Evolutionary conservation across 2,113 vertebrate genomes (phyloP), one percentile per base, ranked within the genome.

Genomic region (Podarcis raffonei): DNA sequence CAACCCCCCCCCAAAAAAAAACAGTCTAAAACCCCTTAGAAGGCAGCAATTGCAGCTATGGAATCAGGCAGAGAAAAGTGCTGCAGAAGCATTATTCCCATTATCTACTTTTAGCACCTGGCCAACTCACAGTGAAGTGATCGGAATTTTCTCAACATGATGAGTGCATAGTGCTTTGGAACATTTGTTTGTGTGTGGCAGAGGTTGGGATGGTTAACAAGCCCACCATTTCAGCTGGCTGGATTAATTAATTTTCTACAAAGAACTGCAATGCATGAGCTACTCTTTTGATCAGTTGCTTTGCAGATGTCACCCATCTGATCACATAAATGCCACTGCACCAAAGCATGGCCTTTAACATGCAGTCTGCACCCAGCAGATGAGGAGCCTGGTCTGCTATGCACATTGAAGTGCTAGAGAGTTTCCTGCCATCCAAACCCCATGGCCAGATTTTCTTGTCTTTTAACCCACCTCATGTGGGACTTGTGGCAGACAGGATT

Each of bases 61-160:
- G 57, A 59, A 59, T 80, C 74, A 8, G 72, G 72, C n/a, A 18
- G 72, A 42, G 23, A n/a, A 20, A 59, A 65, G 30, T 25, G 32
- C 2, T 68, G 62, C 2, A 68, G 12, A 83, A 68, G 37, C 62
- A 68, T 81, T 81, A 22, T 37, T 62, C 57, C n/a, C 62, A 27
- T 83, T 66, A 83, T 83, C 81, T 83, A 48, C 37, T n/a, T 83
- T 83, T 39, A 83, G 35, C 81, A 83, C 65, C 25, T 83, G 81
- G 65, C 37, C 22, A 69, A 48, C 81, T 69, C 32, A 18, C 66
- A 39, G 15, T 30, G 25, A 69, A 83, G 69, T 83, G 39, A 83
- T 37, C 81, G 39, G 81, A 66, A 83, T 68, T 83, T 83, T 27
- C 66, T 35, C 65, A 30, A 48, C 12, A 42, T n/a, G 37, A 69